Evolutionary conservation across 2,888 invertebrate species (phyloP), one percentile per base, ranked within the genome.

Genomic region (Phasia obesa): DNA sequence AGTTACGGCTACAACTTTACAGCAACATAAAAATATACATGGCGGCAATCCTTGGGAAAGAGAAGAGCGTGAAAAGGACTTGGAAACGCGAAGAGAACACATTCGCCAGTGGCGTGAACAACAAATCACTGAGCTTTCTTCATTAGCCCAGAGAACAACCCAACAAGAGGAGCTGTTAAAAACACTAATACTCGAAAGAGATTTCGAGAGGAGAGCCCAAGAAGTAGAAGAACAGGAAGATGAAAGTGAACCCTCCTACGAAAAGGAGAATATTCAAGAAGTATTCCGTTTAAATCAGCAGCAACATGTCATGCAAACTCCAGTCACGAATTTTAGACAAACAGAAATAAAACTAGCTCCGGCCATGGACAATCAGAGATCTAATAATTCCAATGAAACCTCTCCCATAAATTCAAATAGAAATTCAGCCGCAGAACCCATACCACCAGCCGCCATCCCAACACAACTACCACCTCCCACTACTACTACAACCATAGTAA

Each of bases 181-280:
- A 74, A 95, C 97, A n/a, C 92, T 99, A 74, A 95, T 96, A 85
- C 92, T 98, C n/a, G 98, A 99, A 90, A 93, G 96, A 81, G 98
- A 99, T 91, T 99, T 99, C 90, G 98, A 98, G 90, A 93, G 97
- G 64, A 93, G 98, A 60, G 98, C 97, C 3, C 95, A 96, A 88
- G 97, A 97, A 91, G 93, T 93, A 38, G 94, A 93, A 76, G 94
- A 93, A 85, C 94, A 94, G 84, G 95, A 94, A 86, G 95, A 95
- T 71, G 95, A 95, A 65, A 95, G 94, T 83, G 91, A 91, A 44
- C 86, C 87, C 11, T 85, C 87, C 11, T 91, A 89, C 71, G 89
- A 89, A 73, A 92, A 92, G 85, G 91, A 91, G 13, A 90, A 88
- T 75, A 92, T 93, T 11, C 93, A 93, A 81, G 93, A 93, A 62